Percentiles rank a stretch among this genome's conserved stretches.
phyloP scores from a whole-genome alignment of 2,113 vertebrate genomes.

The Saguinus imperator region DNA sequence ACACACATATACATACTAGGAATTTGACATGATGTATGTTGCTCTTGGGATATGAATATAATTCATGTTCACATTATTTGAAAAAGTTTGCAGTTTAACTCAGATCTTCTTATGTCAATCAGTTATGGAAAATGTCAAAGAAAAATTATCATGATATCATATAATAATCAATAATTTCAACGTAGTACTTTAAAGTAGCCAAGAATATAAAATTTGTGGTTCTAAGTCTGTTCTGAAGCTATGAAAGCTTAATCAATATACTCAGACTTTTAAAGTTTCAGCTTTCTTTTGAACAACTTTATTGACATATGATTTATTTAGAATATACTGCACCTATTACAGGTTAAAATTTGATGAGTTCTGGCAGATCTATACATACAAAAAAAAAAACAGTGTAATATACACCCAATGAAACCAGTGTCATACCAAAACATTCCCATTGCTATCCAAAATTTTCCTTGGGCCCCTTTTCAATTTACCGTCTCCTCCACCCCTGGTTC shows the following conservation, averaged over 20 bases:
- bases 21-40: background rate
- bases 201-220: background rate
- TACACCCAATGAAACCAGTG: background rate
- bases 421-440: background rate
- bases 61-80: background rate
- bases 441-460: background rate
- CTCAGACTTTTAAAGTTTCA: slow-evolving; percentile 18
- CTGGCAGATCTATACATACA: background rate
- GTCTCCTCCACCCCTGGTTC: background rate
- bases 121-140: background rate
- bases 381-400: background rate
- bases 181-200: background rate
- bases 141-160: background rate
- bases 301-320: slow-evolving; percentile 45
- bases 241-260: slow-evolving; percentile 48
- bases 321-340: background rate
- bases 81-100: background rate
- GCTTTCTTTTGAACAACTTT: slow-evolving; percentile 56
- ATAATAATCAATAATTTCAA: slow-evolving; percentile 12
- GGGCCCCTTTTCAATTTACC: background rate
- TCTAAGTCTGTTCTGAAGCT: background rate
- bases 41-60: background rate
- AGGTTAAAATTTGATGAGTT: slow-evolving; percentile 46
- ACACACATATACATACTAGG: background rate
- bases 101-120: background rate